Conservation (phyloP, 1,140 invertebrate genomes). For the Orius insidiosus region DNA sequence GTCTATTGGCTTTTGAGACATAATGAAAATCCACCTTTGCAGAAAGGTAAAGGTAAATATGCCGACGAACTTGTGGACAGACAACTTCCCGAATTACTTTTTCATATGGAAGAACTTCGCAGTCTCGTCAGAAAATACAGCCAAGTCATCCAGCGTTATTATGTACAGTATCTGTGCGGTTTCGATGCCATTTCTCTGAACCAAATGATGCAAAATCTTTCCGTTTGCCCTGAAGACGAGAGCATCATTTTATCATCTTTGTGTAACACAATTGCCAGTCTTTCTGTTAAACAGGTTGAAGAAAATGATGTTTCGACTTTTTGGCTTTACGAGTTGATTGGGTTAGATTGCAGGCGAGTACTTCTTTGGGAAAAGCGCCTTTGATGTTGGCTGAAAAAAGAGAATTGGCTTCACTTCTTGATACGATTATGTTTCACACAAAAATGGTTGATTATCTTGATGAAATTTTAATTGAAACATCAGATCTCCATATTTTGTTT, state of each 20-base stretch:
- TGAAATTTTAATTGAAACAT: constrained; percentile 89
- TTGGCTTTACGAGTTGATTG: constrained; percentile 88
- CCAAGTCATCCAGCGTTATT: constrained; percentile 94
- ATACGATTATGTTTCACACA: constrained; percentile 91
- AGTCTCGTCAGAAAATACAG: constrained; percentile 79
- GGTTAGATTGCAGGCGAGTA: constrained; percentile 91
- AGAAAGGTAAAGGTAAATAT: constrained; percentile 68
- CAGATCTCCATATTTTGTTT: constrained; percentile 93
- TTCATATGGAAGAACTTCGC: constrained; percentile 94
- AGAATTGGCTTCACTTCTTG: constrained; percentile 78
- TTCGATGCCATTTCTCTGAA: constrained; percentile 88
- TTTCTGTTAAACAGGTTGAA: constrained; percentile 91
- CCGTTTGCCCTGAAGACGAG: constrained; percentile 84
- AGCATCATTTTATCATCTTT: constrained; percentile 84
- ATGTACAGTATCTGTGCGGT: constrained; percentile 88
- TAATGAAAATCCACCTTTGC: constrained; percentile 80
- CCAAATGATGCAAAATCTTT: constrained; percentile 74
- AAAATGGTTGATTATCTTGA: constrained; percentile 98
- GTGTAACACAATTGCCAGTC: constrained; percentile 69
- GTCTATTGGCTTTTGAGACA: constrained; percentile 92
- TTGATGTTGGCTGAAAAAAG: constrained; percentile 72
- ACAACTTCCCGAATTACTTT: constrained; percentile 90
- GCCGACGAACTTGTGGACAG: constrained; percentile 81
- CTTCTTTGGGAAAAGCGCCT: constrained; percentile 67
- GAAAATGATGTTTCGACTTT: constrained; percentile 95